A percentile compares a stretch with the other conserved stretches of the same genome.
phyloP scores from a whole-genome alignment of 2,797 vertebrate genomes.

The Cryptoblepharus egeriae region DNA sequence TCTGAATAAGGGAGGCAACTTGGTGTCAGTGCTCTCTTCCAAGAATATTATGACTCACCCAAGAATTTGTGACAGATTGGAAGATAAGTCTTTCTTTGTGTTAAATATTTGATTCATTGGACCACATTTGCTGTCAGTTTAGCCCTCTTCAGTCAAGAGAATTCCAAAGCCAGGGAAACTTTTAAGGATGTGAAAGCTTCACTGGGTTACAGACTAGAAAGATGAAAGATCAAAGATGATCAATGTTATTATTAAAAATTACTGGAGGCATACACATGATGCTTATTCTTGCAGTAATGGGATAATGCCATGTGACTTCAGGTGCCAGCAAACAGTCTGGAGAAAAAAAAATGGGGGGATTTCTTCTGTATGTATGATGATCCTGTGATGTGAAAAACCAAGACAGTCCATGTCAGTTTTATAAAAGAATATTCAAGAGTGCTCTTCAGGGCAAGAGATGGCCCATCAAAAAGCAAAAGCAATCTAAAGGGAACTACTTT shows the following conservation, averaged over 20 bases:
- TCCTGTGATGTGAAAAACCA: neutral
- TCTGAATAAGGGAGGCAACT: neutral
- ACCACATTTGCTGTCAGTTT: neutral
- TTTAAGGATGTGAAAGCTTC: neutral
- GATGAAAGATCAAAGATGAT: neutral
- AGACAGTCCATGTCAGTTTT: neutral
- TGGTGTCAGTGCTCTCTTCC: neutral
- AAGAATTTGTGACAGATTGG: neutral
- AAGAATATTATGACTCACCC: neutral
- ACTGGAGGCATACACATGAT: neutral
- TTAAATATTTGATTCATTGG: neutral
- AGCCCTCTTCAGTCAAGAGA: neutral
- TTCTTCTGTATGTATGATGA: neutral
- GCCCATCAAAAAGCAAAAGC: neutral
- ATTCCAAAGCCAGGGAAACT: neutral
- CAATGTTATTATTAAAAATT: neutral
- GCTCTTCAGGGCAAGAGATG: neutral
- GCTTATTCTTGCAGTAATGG: neutral
- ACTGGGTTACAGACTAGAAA: neutral
- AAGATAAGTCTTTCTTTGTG: neutral
- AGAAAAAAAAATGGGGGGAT: neutral
- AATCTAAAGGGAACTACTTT: neutral
- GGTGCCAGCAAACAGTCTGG: neutral
- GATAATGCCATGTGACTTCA: constrained; percentile 1
- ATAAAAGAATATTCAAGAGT: neutral